phyloP scores from a whole-genome alignment of 37 sponge, comb jelly and placozoan genomes.

The Diacarnus erythraeanus region DNA sequence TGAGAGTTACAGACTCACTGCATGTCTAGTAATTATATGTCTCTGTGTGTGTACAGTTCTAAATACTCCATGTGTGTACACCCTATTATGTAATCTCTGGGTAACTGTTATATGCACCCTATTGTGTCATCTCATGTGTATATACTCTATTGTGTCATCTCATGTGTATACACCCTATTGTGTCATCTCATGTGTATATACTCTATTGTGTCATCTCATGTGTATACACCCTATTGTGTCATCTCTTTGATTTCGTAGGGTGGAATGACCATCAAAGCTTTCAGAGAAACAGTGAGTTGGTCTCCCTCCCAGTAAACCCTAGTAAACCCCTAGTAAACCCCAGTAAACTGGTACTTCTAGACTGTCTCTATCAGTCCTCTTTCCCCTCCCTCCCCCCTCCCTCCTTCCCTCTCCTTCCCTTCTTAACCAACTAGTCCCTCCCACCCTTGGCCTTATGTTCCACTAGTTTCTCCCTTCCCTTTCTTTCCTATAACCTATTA shows the following conservation, averaged over 20 bases:
- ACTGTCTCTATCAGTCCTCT: conserved; percentile 2
- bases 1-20: too few relatives aligned
- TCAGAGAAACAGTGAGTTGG: conserved; percentile 57
- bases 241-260: conserved; percentile 17
- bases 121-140: not conserved
- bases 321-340: too few relatives aligned
- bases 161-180: not conserved
- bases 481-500: too few relatives aligned
- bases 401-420: not conserved
- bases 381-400: not conserved
- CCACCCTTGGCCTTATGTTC: not conserved
- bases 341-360: too few relatives aligned
- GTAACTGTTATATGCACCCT: not conserved
- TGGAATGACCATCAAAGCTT: conserved; percentile 71
- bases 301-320: too few relatives aligned
- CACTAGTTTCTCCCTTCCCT: too few relatives aligned
- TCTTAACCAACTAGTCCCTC: not conserved
- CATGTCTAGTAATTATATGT: too few relatives aligned
- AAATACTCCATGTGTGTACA: not conserved
- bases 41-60: conserved; percentile 8
- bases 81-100: too few relatives aligned
- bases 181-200: not conserved
- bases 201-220: not conserved
- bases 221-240: not conserved
- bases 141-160: not conserved